phyloP scores from a whole-genome alignment of 2,888 invertebrate genomes.

The Lasioglossum vierecki region DNA sequence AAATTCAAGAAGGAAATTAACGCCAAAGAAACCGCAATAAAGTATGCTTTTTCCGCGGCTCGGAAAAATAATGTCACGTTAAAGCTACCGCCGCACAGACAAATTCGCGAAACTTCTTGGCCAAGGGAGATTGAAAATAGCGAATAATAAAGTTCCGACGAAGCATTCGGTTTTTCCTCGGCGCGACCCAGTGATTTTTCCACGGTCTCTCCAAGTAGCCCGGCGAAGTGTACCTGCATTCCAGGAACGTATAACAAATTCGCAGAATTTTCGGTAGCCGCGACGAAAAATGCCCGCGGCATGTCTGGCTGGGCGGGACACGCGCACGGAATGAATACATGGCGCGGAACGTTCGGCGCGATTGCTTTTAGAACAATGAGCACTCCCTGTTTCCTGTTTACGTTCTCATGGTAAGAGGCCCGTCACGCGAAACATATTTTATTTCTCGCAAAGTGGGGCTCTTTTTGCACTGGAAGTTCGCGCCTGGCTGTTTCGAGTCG shows the following conservation, averaged over 20 bases:
- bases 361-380: conserved; percentile 38
- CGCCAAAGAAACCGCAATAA: background rate
- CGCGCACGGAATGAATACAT: conserved; percentile 28
- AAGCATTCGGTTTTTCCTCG: conserved; percentile 44
- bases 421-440: conserved; percentile 11
- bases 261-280: conserved; percentile 33
- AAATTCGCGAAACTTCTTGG: conserved; percentile 48
- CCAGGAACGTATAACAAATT: conserved; percentile 41
- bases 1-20: background rate
- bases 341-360: conserved; percentile 12
- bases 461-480: background rate
- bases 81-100: conserved; percentile 13
- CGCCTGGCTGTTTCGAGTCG: background rate
- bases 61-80: background rate
- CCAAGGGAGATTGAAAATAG: conserved; percentile 43
- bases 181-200: conserved; percentile 48
- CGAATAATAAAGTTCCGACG: conserved; percentile 38
- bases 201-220: conserved; percentile 31
- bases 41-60: background rate
- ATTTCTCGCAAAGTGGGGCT: background rate
- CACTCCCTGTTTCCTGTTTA: background rate
- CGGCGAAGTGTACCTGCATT: conserved; percentile 27
- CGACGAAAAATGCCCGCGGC: conserved; percentile 38
- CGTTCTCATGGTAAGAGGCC: background rate
- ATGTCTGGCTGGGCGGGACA: conserved; percentile 17